Conservation (phyloP, 2,113 vertebrate genomes). For the Lepus europaeus region DNA sequence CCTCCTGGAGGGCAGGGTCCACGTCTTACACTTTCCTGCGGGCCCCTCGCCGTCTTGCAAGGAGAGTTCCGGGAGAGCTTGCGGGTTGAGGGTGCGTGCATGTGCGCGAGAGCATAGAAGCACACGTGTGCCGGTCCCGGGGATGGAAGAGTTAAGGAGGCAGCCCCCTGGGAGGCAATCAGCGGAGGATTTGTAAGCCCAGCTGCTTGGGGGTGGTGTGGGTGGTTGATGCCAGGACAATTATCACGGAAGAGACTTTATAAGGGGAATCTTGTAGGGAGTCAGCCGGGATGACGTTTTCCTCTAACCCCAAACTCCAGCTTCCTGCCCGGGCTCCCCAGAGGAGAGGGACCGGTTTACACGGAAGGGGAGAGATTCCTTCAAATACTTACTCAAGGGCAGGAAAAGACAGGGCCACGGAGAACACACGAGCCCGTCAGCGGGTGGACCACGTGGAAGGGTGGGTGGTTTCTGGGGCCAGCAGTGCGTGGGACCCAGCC, state of each 20-base stretch:
- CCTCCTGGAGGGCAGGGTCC: not conserved
- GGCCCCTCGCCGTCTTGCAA: not conserved
- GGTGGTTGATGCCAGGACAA: conserved; percentile 1
- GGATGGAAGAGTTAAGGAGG: not conserved
- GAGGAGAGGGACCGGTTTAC: not conserved
- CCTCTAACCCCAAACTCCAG: conserved; percentile 3
- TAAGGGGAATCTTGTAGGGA: not conserved
- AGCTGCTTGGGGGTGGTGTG: conserved; percentile 4
- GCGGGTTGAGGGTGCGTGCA: not conserved
- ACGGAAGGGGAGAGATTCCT: not conserved
- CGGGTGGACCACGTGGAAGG: too few species aligned
- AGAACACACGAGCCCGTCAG: not conserved
- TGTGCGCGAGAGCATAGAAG: accelerated
- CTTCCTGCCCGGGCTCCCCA: not conserved
- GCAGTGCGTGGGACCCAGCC: accelerated
- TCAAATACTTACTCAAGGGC: not conserved
- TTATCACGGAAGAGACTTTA: not conserved
- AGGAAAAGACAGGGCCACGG: not conserved
- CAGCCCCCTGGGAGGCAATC: not conserved
- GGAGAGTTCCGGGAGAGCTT: accelerated
- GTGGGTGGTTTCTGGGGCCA: too few species aligned
- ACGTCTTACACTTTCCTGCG: accelerated
- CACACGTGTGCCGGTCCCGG: accelerated
- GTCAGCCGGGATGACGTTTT: conserved; percentile 19
- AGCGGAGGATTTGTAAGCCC: not conserved